A percentile compares a stretch with the other conserved stretches of the same genome.
phyloP scores from a whole-genome alignment of 2,888 invertebrate genomes.

The Pseudococcus viburni region DNA sequence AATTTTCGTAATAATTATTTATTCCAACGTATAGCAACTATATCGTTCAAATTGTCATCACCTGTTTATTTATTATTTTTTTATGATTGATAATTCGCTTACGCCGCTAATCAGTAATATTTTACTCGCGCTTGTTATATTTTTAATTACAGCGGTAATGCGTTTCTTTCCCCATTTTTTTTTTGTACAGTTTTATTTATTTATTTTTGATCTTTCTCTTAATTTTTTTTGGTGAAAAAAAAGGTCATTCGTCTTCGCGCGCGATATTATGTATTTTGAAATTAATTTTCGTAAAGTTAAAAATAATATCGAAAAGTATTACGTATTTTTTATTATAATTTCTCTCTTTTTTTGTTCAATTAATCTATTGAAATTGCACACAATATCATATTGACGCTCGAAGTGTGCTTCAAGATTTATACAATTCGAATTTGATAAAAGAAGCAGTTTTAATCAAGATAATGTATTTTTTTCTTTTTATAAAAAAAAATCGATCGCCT shows the following conservation, averaged over 20 bases:
- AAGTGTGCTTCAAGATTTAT: conserved; percentile 7
- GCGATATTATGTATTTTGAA: conserved; percentile 17
- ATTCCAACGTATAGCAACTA: conserved; percentile 33
- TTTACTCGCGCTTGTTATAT: conserved; percentile 44
- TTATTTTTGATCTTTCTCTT: neutral
- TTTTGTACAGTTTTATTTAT: conserved; percentile 18
- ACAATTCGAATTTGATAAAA: conserved; percentile 2
- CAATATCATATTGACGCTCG: conserved; percentile 5
- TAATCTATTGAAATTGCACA: neutral
- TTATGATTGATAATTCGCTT: conserved; percentile 46
- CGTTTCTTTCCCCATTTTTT: neutral
- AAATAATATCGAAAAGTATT: conserved; percentile 12
- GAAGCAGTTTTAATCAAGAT: conserved; percentile 19
- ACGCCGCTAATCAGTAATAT: conserved; percentile 45
- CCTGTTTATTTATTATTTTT: conserved; percentile 47
- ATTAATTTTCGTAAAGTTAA: neutral
- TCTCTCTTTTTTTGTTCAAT: neutral
- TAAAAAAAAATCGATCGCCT: neutral
- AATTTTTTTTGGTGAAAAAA: neutral
- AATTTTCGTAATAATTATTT: conserved; percentile 48
- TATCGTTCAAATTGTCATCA: conserved; percentile 41
- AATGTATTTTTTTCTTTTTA: neutral
- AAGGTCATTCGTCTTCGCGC: neutral
- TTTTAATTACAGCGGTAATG: conserved; percentile 41
- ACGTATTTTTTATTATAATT: neutral